These are phyloP conservation scores for Apocheima hispidaria DNA, from an alignment of 2,888 invertebrate species.

Conservation along the genomic window DNA sequence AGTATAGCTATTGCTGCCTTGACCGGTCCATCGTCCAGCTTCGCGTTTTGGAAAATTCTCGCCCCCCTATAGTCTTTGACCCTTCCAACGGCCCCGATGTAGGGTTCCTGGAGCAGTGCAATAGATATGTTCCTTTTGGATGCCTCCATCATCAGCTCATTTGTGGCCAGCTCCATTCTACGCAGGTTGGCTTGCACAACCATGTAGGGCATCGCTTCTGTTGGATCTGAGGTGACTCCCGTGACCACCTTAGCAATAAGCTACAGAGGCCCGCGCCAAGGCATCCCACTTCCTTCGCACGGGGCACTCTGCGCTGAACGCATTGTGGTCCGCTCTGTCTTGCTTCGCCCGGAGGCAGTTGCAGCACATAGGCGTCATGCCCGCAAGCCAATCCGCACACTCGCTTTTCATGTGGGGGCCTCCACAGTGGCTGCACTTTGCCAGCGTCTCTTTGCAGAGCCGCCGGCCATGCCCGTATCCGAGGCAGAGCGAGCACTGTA, in stretches of 20 bases:
- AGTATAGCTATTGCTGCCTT: conserved; percentile 22
- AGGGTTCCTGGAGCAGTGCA: conserved; percentile 1
- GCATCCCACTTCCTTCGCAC: conserved; percentile 1
- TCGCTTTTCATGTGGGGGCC: background rate
- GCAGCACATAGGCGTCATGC: background rate
- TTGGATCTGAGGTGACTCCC: background rate
- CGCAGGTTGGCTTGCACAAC: background rate
- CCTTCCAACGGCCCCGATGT: background rate
- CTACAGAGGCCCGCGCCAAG: background rate
- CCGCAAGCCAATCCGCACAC: background rate
- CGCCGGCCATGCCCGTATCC: conserved; percentile 4
- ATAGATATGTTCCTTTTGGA: background rate
- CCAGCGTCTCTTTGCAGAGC: background rate
- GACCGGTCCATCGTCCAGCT: conserved; percentile 5
- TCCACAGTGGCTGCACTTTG: background rate
- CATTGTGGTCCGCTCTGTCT: background rate
- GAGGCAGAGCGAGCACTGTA: background rate
- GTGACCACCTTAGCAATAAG: conserved; percentile 13
- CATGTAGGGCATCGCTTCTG: background rate
- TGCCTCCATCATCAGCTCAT: background rate
- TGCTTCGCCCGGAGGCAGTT: too few relatives aligned
- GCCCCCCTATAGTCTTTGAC: background rate
- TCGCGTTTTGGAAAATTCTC: background rate
- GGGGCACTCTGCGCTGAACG: background rate
- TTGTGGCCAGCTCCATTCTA: background rate